Percentiles rank a stretch among this genome's conserved stretches.
These are phyloP conservation scores for Napeogenes inachia DNA, from an alignment of 2,888 invertebrate genomes.

Conservation along the genomic window DNA sequence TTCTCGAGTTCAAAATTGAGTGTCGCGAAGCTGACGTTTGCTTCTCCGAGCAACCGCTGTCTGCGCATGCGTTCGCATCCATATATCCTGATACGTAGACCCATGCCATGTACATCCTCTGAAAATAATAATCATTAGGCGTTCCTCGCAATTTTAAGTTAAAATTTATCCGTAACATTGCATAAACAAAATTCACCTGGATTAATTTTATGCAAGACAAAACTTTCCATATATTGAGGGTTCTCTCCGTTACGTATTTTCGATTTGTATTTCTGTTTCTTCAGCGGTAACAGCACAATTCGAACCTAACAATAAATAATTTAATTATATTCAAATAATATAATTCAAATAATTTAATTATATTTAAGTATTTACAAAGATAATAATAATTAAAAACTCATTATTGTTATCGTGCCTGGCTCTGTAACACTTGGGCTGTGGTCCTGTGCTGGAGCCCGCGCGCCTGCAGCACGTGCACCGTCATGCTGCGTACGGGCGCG, in stretches of 20 bases:
- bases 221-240: constrained; percentile 95
- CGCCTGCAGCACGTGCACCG: constrained; percentile 93
- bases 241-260: constrained; percentile 94
- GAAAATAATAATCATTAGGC: constrained; percentile 27
- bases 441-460: constrained; percentile 83
- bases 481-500: constrained; percentile 94
- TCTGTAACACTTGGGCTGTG: constrained; percentile 60
- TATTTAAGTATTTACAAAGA: no score
- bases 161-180: background rate
- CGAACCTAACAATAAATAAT: constrained; percentile 80
- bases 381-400: no score
- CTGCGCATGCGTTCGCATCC: constrained; percentile 95
- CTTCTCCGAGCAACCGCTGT: constrained; percentile 93
- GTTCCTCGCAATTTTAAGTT: background rate
- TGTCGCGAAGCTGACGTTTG: constrained; percentile 91
- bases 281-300: constrained; percentile 90
- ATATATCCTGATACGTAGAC: constrained; percentile 92
- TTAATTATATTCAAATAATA: constrained; percentile 10
- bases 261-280: constrained; percentile 96
- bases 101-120: constrained; percentile 96
- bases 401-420: constrained; percentile 47
- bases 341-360: constrained; percentile 2
- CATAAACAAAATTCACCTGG: constrained; percentile 75
- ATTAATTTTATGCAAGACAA: constrained; percentile 92
- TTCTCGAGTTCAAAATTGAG: constrained; percentile 94